Percentiles rank a stretch among this genome's conserved stretches.
Evolutionary conservation across 2,888 invertebrate genomes (phyloP).

Genomic region (Drosophila paramelanica): DNA sequence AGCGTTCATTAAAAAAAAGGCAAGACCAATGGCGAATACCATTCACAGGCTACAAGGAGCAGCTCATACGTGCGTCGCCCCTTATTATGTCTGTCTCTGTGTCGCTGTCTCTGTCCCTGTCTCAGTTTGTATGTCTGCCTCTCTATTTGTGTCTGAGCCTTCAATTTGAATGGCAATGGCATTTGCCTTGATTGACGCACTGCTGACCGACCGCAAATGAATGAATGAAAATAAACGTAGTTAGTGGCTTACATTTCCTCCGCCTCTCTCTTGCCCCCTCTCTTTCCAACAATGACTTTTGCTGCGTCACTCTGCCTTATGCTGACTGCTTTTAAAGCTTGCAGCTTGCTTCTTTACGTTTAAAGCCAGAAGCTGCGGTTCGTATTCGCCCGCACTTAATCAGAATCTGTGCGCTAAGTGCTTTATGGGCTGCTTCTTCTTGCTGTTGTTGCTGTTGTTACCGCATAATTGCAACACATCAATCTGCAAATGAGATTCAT

Average conservation of each 20-base stretch:
- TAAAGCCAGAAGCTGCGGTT: slow-evolving; percentile 35
- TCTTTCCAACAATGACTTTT: slow-evolving; percentile 3
- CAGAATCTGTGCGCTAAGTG: slow-evolving; percentile 79
- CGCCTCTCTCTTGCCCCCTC: not conserved
- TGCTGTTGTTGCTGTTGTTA: slow-evolving; percentile 34
- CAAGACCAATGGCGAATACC: slow-evolving; percentile 35
- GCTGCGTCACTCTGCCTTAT: slow-evolving; percentile 1
- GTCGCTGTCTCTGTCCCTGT: not conserved
- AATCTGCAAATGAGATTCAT: slow-evolving; percentile 77
- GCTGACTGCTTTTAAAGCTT: slow-evolving; percentile 62
- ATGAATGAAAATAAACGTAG: slow-evolving; percentile 39
- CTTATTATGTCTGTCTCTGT: slow-evolving; percentile 25
- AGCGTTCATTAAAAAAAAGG: slow-evolving; percentile 73
- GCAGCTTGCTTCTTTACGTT: slow-evolving; percentile 30
- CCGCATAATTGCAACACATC: slow-evolving; percentile 77
- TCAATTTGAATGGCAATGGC: slow-evolving; percentile 50
- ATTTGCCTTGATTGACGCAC: slow-evolving; percentile 76
- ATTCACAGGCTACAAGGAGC: slow-evolving; percentile 49
- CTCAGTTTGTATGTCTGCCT: slow-evolving; percentile 7
- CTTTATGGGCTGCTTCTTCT: slow-evolving; percentile 50
- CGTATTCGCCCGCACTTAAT: slow-evolving; percentile 64
- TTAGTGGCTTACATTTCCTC: not conserved
- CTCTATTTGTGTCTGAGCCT: slow-evolving; percentile 23
- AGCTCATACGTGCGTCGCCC: slow-evolving; percentile 42
- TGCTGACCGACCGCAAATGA: slow-evolving; percentile 74